Evolutionary conservation across 2,113 vertebrate genomes (phyloP), one percentile per base, ranked within the genome.

Genomic region (Amblyornis subalaris): DNA sequence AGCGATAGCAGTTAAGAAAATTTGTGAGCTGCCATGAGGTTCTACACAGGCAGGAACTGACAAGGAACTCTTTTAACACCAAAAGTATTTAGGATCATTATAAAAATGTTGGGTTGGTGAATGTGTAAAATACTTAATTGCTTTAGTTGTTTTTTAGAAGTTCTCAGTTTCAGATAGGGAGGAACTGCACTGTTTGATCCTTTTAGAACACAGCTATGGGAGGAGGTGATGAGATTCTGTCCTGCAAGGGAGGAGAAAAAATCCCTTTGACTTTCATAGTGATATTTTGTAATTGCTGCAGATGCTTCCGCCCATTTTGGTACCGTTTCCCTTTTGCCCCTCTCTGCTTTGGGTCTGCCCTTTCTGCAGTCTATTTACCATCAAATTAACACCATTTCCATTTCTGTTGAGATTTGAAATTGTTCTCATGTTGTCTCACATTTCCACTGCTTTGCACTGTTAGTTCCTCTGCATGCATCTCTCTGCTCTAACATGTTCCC

Each of bases 1-100:
- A 66, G 55, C 26, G 47, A 54, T 36, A 89, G 48, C 66, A 77
- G 73, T 61, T 87, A 81, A 89, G 65, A 85, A 71, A 85, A 91
- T 95, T 90, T 94, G 95, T 92, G 82, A 88, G 75, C 92, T 94
- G 90, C 77, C 89, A 58, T 13, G 29, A 90, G 60, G 67, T 74
- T 92, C 36, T 80, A 45, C 1, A 0, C 47, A 73, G 47, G 51
- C 75, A 87, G 42, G 25, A 89, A 72, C 76, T 93, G 73, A 86
- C 80, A 94, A 86, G 65, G 31, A 92, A 67, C 28, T 62, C 69
- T 80, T 92, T 91, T 80, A 89, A 89, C 65, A 93, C 79, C 29
- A 23, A 1, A 78, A 89, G 31, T 64, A 87, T 57, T 90, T 92
- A 89, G 55, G 53, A 78, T 86, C 44, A 33, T 90, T 94, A 65